Conservation (phyloP, 2,888 invertebrate genomes). For the Acronicta psi region DNA sequence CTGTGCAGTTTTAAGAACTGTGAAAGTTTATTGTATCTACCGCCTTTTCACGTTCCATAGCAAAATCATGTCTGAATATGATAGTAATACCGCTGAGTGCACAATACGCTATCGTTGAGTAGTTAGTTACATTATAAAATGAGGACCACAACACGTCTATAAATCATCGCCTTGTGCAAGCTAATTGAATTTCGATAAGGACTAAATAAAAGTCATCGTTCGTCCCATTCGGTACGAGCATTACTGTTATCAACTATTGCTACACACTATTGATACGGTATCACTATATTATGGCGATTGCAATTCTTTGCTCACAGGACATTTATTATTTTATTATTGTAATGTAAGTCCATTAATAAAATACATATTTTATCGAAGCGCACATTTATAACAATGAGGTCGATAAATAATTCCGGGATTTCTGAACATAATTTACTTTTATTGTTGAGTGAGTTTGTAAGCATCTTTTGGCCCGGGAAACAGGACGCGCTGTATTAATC, state of each 20-base stretch:
- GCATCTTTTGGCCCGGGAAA: slow-evolving; percentile 1
- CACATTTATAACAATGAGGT: slow-evolving; percentile 13
- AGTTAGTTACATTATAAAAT: slow-evolving; percentile 5
- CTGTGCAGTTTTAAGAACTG: background rate
- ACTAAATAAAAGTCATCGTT: slow-evolving; percentile 23
- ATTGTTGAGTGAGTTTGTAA: background rate
- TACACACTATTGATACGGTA: slow-evolving; percentile 14
- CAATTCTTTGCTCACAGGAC: slow-evolving; percentile 18
- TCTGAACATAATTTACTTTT: background rate
- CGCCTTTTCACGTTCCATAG: too few species aligned
- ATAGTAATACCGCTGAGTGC: too few species aligned
- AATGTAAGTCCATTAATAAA: slow-evolving; percentile 12
- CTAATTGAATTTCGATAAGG: slow-evolving; percentile 57
- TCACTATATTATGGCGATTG: slow-evolving; percentile 22
- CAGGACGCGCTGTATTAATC: slow-evolving; percentile 7
- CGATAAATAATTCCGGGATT: background rate
- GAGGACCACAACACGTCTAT: slow-evolving; percentile 41
- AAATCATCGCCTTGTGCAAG: slow-evolving; percentile 41
- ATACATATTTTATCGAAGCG: slow-evolving; percentile 11
- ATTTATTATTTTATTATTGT: slow-evolving; percentile 20
- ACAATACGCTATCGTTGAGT: background rate
- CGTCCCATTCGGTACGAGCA: slow-evolving; percentile 27
- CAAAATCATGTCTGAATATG: too few species aligned
- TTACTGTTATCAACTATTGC: slow-evolving; percentile 16
- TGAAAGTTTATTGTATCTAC: too few species aligned